Percentiles rank a stretch among this genome's conserved stretches.
phyloP scores from a whole-genome alignment of 2,113 vertebrate genomes.

The Pelecanus crispus region DNA sequence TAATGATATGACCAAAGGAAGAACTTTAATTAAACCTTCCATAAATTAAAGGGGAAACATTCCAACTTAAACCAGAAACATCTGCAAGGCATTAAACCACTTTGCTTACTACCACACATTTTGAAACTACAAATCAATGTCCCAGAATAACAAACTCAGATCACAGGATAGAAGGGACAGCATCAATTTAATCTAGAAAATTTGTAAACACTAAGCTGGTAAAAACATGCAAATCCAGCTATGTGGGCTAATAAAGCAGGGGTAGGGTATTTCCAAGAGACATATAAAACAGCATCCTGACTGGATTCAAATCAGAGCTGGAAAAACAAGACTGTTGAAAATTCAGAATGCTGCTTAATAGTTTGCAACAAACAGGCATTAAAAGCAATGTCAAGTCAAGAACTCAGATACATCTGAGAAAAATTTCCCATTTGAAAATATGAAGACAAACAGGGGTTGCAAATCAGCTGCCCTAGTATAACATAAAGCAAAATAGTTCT shows the following conservation, averaged over 20 bases:
- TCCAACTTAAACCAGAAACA: background rate
- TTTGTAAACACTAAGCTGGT: background rate
- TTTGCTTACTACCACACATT: background rate
- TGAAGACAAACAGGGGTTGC: background rate
- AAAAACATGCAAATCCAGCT: background rate
- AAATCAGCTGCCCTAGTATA: background rate
- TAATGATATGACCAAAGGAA: background rate
- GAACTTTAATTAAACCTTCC: background rate
- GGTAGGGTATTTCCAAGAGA: background rate
- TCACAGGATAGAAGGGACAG: background rate
- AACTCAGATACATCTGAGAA: background rate
- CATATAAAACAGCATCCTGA: background rate
- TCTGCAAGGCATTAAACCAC: background rate
- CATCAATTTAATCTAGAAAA: background rate
- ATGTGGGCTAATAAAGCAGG: background rate
- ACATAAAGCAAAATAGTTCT: background rate
- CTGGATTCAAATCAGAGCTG: background rate
- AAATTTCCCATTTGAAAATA: background rate
- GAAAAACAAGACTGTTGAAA: background rate
- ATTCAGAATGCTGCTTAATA: background rate
- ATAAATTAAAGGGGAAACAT: background rate
- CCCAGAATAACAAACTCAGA: background rate
- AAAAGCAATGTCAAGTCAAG: background rate
- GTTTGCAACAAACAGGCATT: background rate
- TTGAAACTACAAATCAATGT: background rate